phyloP scores from a whole-genome alignment of 2,113 vertebrate species.

The Gambusia holbrooki region DNA sequence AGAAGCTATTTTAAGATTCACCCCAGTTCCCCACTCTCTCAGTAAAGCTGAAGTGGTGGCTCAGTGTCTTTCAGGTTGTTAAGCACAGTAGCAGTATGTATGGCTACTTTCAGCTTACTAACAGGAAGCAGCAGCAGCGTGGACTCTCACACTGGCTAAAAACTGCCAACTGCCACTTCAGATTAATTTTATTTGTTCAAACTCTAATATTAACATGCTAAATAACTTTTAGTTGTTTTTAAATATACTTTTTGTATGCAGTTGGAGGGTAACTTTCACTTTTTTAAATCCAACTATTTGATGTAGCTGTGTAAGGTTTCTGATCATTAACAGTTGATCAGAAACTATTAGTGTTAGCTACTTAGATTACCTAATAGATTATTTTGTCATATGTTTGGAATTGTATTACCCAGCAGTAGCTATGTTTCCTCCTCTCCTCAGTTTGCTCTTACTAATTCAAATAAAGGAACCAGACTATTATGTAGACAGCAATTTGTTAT shows the following conservation, averaged over 20 bases:
- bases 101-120: conserved; percentile 19
- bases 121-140: conserved; percentile 29
- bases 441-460: conserved; percentile 61
- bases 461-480: conserved; percentile 51
- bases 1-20: too few relatives aligned
- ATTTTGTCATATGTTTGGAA: conserved; percentile 46
- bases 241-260: too few relatives aligned
- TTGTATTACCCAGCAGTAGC: conserved; percentile 41
- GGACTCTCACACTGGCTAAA: conserved; percentile 24
- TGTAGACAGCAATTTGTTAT: conserved; percentile 49
- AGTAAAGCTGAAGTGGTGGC: conserved; percentile 31
- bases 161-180: conserved; percentile 6
- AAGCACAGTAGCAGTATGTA: conserved; percentile 32
- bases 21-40: conserved; percentile 7
- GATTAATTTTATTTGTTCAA: conserved; percentile 11
- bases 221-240: not conserved
- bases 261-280: too few relatives aligned
- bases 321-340: conserved; percentile 27
- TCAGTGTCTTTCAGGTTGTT: conserved; percentile 35
- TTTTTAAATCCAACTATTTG: too few relatives aligned
- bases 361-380: conserved; percentile 31
- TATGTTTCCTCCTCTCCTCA: conserved; percentile 22
- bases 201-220: conserved; percentile 12
- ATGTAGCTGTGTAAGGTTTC: conserved; percentile 24
- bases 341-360: too few relatives aligned